Evolutionary conservation across 2,113 vertebrate species (phyloP), one percentile per base, ranked within the genome.

Genomic region (Porphyrio hochstetteri): DNA sequence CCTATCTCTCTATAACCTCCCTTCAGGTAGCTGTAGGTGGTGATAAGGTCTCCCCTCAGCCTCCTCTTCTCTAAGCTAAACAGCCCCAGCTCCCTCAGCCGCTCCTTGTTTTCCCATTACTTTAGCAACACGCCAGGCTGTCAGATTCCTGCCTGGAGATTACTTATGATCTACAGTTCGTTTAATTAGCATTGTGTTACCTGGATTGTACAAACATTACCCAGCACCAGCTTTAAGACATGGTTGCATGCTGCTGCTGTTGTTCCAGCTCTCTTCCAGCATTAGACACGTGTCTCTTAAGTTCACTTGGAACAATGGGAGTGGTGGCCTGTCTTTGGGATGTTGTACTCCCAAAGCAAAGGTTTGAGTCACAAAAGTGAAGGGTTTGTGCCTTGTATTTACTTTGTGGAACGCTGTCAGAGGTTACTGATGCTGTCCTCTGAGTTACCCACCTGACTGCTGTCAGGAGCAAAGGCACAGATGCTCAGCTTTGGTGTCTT

Each of bases 161-260:
- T 27, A 5, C 40, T 90, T 61, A n/a, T 2, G n/a, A 72, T 28
- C 68, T 72, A 21, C 44, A 83, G 60, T 53, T 93, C 68, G 15
- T 90, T 87, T 77, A 61, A 88, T 92, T 75, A 44, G 40, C 59
- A 14, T 44, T 5, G 5, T 16, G 27, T 81, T 91, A 88, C 44
- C 90, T 36, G 35, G 79, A 72, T 40, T 59, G 55, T 33, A 63
- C 46, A 53, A 75, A 53, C 59, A 25, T 83, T 76, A 55, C n/a
- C 75, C 55, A 23, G 42, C 6, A 1, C 1, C 1, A 57, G 46
- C 36, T 70, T 44, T 65, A 42, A 63, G 60, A 33, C 0, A 0
- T 38, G 50, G 35, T 55, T 57, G 50, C 18, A 13, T 4, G 6
- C n/a, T 44, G 31, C 3, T 82, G 57, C 35, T 44, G 31, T 3